Base-by-base conservation (phyloP, 2,113 vertebrate species). In the Cichladusa arquata region DNA sequence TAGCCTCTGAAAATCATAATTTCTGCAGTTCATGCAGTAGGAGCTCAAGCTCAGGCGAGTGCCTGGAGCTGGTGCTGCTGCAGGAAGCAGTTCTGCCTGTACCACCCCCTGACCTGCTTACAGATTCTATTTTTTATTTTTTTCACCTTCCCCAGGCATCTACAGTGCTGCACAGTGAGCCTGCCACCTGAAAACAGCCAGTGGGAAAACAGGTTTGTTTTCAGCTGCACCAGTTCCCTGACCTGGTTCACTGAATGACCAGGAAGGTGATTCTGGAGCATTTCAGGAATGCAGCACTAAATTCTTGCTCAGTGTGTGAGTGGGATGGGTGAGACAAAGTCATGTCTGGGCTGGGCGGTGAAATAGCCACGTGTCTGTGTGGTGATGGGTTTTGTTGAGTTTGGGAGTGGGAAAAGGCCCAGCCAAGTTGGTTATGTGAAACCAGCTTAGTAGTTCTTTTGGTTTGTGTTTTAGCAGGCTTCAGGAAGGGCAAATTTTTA, bases 281-380 rank as follows among this genome's bases (percentile, higher is more conserved):
- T 90, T 92, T 95, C 82, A 80, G 79, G 79, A 86, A 86, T 11
- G 8, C 5, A 3, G 2, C 44, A 29, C 20, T 65, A 25, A 87
- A 67, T 56, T 81, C 57, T 42, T 57, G 28, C 69, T 89, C 18
- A 1, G 13, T 28, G 12, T 15, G 29, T 56, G 26, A 44, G 51
- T 34, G 65, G 57, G 44, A n/a, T 22, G 33, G 42, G 42, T 34
- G 58, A 54, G 91, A n/a, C 60, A 38, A 70, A 87, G 26, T 33
- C 47, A 1, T 1, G 1, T 40, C 82, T 42, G 19, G 33, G 70
- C 61, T 85, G 71, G 36, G 8, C 2, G 3, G 34, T 44, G 28
- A 11, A 76, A 25, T 4, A 24, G 20, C 8, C 28, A 1, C 17
- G 0, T 5, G 11, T 29, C 38, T 50, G 24, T n/a, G 29, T 72